A percentile compares a stretch with the other conserved stretches of the same genome.
Conservation (phyloP, 2,888 invertebrate species). For the Mylabris sibirica region DNA sequence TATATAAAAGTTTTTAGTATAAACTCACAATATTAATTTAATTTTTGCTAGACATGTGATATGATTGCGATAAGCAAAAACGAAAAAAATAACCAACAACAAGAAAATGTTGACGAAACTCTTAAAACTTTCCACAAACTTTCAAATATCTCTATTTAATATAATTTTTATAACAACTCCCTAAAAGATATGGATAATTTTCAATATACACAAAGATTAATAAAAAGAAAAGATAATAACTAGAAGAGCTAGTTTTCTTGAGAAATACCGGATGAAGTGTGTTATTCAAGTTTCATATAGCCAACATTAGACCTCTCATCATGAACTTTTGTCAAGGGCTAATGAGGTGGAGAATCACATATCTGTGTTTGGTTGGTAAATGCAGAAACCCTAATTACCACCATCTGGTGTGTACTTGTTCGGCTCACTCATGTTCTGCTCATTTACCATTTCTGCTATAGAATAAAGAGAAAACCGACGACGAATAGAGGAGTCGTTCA, state of each 20-base stretch:
- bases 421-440: not conserved
- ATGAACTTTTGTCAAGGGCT: slow-evolving; percentile 25
- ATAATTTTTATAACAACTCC: not conserved
- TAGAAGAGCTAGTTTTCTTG: not conserved
- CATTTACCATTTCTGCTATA: not conserved
- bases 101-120: not conserved
- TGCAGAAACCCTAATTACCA: slow-evolving; percentile 35
- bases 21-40: slow-evolving; percentile 42
- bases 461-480: not conserved
- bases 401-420: slow-evolving; percentile 28
- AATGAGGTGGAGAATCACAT: slow-evolving; percentile 38
- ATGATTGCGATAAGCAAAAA: slow-evolving; percentile 16
- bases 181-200: not conserved
- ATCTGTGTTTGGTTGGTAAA: slow-evolving; percentile 28
- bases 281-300: not conserved
- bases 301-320: not conserved
- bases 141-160: not conserved
- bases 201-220: not conserved
- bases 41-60: slow-evolving; percentile 28
- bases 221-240: not conserved
- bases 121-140: not conserved
- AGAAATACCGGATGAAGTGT: not conserved
- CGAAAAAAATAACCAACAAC: too few species aligned
- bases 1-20: slow-evolving; percentile 36
- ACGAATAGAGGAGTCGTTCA: not conserved